Percentiles rank a stretch among this genome's conserved stretches.
Evolutionary conservation across 2,113 vertebrate genomes (phyloP).

Genomic region (Myrmophylax atrothorax): DNA sequence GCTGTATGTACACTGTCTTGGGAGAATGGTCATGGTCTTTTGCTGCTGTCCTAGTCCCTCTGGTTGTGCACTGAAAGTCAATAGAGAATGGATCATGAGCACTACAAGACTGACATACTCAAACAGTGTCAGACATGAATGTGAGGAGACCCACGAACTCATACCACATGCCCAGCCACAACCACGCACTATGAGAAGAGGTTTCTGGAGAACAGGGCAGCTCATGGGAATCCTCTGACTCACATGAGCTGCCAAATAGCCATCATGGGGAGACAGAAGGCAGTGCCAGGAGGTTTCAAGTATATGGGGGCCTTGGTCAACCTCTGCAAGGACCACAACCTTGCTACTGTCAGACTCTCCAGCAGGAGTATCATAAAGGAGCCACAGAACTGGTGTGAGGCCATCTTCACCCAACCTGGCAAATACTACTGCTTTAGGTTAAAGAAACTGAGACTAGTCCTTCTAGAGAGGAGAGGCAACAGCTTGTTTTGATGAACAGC

Average conservation of each 20-base stretch:
- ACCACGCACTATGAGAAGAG: rapidly evolving
- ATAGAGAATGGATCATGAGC: neutral
- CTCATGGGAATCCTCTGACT: rapidly evolving
- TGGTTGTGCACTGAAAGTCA: neutral
- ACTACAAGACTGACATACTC: neutral
- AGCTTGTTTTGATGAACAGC: neutral
- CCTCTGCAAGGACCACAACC: neutral
- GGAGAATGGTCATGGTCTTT: neutral
- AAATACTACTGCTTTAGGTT: neutral
- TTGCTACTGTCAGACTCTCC: neutral
- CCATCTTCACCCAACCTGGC: neutral
- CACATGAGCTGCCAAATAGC: neutral
- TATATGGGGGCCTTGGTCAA: neutral
- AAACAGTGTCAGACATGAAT: neutral
- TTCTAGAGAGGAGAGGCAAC: neutral
- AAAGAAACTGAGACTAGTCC: neutral
- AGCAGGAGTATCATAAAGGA: neutral
- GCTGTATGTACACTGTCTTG: neutral
- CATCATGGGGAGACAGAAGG: neutral
- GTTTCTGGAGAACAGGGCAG: neutral
- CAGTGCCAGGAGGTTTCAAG: neutral
- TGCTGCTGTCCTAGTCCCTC: neutral
- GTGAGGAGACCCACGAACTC: neutral
- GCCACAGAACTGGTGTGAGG: neutral
- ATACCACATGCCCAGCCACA: neutral